Evolutionary conservation across 1,140 invertebrate genomes (phyloP).

Genomic region (Drosophila albomicans): DNA sequence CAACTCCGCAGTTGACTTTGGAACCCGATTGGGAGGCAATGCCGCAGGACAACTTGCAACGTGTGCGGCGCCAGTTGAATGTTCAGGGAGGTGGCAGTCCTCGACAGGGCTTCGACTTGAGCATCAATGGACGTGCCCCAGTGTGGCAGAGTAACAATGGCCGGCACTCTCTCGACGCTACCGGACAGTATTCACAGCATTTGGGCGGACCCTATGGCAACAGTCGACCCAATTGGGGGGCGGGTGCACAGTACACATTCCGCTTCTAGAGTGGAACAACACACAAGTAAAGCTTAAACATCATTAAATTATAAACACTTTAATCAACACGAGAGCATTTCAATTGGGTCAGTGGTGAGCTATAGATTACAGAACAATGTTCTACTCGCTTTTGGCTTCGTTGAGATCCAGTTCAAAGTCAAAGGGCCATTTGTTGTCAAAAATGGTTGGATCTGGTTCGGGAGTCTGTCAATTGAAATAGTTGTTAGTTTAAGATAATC

Average conservation of each 20-base stretch:
- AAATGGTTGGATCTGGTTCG: slow-evolving; percentile 60
- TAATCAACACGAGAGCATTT: not conserved
- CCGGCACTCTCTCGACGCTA: slow-evolving; percentile 68
- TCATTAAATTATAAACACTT: slow-evolving; percentile 7
- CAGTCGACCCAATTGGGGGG: slow-evolving; percentile 67
- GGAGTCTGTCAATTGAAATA: slow-evolving; percentile 22
- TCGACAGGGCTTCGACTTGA: slow-evolving; percentile 69
- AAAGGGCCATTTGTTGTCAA: slow-evolving; percentile 33
- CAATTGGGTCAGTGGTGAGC: not conserved
- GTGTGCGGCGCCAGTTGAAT: slow-evolving; percentile 56
- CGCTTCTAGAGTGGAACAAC: slow-evolving; percentile 42
- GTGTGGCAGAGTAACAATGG: slow-evolving; percentile 78
- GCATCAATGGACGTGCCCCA: slow-evolving; percentile 58
- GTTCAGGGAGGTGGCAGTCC: slow-evolving; percentile 67
- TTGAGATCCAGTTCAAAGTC: slow-evolving; percentile 19
- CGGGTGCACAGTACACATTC: slow-evolving; percentile 66
- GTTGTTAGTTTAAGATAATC: not conserved
- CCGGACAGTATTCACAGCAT: slow-evolving; percentile 71
- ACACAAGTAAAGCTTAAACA: slow-evolving; percentile 3
- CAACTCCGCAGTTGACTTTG: not conserved
- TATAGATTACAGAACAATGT: not conserved
- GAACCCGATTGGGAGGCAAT: not conserved
- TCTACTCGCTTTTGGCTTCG: slow-evolving; percentile 2
- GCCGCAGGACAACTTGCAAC: slow-evolving; percentile 6
- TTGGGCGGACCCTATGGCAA: slow-evolving; percentile 78